Evolutionary conservation across 2,113 vertebrate species (phyloP).

Genomic region (Axis porcinus): DNA sequence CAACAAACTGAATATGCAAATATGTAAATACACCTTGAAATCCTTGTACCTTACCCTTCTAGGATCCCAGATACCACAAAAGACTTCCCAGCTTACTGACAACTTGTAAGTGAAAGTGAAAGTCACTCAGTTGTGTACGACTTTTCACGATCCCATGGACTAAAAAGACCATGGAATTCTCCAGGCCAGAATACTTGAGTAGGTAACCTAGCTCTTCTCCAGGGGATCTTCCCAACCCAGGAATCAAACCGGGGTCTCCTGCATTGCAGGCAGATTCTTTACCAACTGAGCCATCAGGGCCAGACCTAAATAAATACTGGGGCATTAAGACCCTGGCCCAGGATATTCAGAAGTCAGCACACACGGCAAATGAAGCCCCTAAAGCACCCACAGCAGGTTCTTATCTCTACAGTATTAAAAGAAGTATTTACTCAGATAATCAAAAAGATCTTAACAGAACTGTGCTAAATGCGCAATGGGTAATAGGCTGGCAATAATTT

Average conservation of each 20-base stretch:
- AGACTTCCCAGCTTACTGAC: background rate
- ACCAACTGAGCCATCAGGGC: background rate
- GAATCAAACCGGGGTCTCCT: background rate
- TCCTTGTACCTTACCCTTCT: background rate
- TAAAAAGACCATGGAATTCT: background rate
- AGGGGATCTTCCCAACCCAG: background rate
- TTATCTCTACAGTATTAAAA: background rate
- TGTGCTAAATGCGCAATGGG: background rate
- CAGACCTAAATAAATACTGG: background rate
- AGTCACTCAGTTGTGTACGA: background rate
- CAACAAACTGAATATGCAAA: background rate
- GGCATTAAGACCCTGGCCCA: background rate
- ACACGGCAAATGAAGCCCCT: background rate
- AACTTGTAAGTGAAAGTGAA: background rate
- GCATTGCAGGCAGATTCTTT: background rate
- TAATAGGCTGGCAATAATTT: background rate
- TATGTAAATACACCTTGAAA: background rate
- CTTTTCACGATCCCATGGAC: background rate
- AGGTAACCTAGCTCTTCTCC: background rate
- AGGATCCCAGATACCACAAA: background rate
- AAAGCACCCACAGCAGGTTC: background rate
- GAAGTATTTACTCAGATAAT: background rate
- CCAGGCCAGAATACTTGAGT: background rate
- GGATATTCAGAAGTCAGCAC: background rate
- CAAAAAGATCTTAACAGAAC: background rate